These are phyloP conservation scores for Ecdyonurus torrentis DNA, from an alignment of 2,888 invertebrate species.

Conservation along the genomic window DNA sequence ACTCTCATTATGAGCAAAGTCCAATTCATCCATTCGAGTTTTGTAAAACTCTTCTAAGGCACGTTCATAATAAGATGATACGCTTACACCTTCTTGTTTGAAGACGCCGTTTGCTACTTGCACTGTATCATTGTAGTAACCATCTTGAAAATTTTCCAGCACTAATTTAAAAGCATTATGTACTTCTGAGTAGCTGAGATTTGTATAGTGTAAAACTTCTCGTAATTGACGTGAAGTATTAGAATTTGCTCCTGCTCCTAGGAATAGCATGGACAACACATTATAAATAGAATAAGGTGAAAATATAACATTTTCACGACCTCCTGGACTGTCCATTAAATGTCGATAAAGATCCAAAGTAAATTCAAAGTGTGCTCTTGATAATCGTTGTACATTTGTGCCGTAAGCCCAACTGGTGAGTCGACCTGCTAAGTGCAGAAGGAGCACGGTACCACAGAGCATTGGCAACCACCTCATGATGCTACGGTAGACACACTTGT, in stretches of 20 bases:
- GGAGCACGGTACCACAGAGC: neutral
- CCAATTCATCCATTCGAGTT: slow-evolving; percentile 17
- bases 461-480: neutral
- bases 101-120: slow-evolving; percentile 12
- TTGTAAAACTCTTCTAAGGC: slow-evolving; percentile 19
- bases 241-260: slow-evolving; percentile 19
- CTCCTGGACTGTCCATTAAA: slow-evolving; percentile 15
- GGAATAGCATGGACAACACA: slow-evolving; percentile 20
- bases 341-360: slow-evolving; percentile 18
- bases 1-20: slow-evolving; percentile 16
- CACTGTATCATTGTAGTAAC: slow-evolving; percentile 13
- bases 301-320: slow-evolving; percentile 17
- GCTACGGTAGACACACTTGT: too few relatives aligned
- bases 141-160: slow-evolving; percentile 12
- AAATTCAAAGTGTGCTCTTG: slow-evolving; percentile 20
- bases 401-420: slow-evolving; percentile 3
- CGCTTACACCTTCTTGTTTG: slow-evolving; percentile 15
- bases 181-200: slow-evolving; percentile 16
- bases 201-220: slow-evolving; percentile 18
- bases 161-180: slow-evolving; percentile 17
- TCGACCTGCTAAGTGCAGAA: neutral
- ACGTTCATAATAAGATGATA: slow-evolving; percentile 16
- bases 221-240: slow-evolving; percentile 18
- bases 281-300: slow-evolving; percentile 18
- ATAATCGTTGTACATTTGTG: slow-evolving; percentile 14